Percentiles rank a stretch among this genome's conserved stretches.
Evolutionary conservation across 2,888 invertebrate species (phyloP).

Genomic region (Anorthoa munda): DNA sequence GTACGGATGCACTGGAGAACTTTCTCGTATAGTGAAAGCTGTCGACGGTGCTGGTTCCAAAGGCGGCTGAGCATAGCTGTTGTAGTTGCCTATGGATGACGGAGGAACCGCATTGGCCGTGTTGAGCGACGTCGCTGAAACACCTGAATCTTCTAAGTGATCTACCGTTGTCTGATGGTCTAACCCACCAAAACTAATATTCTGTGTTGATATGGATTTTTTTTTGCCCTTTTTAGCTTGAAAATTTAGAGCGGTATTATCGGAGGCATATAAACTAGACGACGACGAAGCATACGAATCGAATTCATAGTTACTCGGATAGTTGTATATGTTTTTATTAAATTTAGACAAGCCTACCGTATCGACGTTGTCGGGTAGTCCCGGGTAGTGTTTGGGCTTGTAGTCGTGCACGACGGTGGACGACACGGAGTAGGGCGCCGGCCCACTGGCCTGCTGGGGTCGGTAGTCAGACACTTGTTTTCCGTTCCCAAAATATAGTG

Average conservation of each 20-base stretch:
- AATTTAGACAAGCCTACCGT: conserved; percentile 74
- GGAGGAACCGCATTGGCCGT: conserved; percentile 74
- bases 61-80: conserved; percentile 73
- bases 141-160: conserved; percentile 78
- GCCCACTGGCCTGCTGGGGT: conserved; percentile 74
- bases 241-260: conserved; percentile 67
- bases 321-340: conserved; percentile 78
- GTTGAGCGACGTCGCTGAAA: conserved; percentile 69
- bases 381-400: conserved; percentile 77
- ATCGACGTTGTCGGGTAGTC: conserved; percentile 55
- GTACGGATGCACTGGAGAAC: conserved; percentile 82
- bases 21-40: conserved; percentile 80
- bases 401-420: conserved; percentile 85
- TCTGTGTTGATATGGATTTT: conserved; percentile 87
- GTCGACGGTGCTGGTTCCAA: conserved; percentile 74
- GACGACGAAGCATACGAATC: conserved; percentile 84
- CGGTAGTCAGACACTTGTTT: conserved; percentile 77
- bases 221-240: conserved; percentile 79
- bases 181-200: conserved; percentile 84
- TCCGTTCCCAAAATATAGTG: conserved; percentile 72
- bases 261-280: conserved; percentile 78
- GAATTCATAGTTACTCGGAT: conserved; percentile 81
- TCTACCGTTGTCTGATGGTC: conserved; percentile 83
- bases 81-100: conserved; percentile 76
- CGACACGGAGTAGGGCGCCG: conserved; percentile 82